phyloP scores from a whole-genome alignment of 1,140 invertebrate species.

The Hirudo medicinalis region DNA sequence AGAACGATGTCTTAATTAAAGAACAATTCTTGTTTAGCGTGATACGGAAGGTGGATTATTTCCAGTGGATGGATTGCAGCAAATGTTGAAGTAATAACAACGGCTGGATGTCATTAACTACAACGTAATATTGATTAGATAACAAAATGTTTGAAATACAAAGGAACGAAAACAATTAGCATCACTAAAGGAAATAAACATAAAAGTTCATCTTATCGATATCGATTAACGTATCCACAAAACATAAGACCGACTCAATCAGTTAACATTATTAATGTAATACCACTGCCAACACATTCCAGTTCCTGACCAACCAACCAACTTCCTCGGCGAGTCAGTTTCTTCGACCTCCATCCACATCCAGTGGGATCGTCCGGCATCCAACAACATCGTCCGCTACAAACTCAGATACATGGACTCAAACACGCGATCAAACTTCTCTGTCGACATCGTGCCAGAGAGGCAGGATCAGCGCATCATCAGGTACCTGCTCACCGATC shows the following conservation, averaged over 20 bases:
- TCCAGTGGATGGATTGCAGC: too few relatives aligned
- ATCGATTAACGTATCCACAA: neutral
- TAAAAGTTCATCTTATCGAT: too few relatives aligned
- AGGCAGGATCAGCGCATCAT: constrained; percentile 48
- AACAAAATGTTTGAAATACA: too few relatives aligned
- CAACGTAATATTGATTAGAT: too few relatives aligned
- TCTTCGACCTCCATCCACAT: constrained; percentile 54
- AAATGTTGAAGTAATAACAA: too few relatives aligned
- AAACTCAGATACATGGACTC: constrained; percentile 96
- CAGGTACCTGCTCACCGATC: constrained; percentile 61
- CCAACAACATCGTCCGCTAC: constrained; percentile 82
- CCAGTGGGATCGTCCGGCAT: constrained; percentile 74
- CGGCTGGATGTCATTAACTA: too few relatives aligned
- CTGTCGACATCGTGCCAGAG: constrained; percentile 49
- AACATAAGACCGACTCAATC: neutral
- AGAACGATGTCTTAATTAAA: too few relatives aligned
- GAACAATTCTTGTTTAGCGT: too few relatives aligned
- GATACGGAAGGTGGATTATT: too few relatives aligned
- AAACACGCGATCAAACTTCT: constrained; percentile 55
- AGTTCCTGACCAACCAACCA: constrained; percentile 84
- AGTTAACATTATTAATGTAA: neutral
- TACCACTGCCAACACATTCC: constrained; percentile 28
- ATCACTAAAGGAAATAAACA: too few relatives aligned
- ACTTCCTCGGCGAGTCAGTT: constrained; percentile 56
- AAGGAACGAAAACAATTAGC: too few relatives aligned